Evolutionary conservation across 2,113 vertebrate species (phyloP).

Genomic region (Panthera uncia): DNA sequence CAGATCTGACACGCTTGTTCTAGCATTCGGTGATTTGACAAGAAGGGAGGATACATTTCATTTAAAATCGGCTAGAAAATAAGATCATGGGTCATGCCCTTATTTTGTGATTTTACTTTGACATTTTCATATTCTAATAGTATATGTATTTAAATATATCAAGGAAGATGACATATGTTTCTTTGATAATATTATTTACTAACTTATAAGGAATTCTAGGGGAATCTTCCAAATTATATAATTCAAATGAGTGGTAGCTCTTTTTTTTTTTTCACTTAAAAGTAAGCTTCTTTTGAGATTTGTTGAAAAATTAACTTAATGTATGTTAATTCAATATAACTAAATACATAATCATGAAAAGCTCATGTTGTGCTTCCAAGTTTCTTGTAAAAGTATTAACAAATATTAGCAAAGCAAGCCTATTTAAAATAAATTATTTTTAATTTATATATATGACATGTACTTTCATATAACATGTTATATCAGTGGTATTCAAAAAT

Average conservation of each 20-base stretch:
- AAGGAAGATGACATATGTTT: background rate
- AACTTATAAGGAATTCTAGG: background rate
- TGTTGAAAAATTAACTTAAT: background rate
- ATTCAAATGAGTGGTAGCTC: background rate
- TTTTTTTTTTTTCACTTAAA: background rate
- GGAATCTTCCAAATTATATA: background rate
- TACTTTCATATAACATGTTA: background rate
- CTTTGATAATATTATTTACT: background rate
- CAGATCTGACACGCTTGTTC: too few species aligned
- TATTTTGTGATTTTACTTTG: background rate
- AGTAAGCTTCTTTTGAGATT: background rate
- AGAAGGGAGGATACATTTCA: background rate
- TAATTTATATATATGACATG: background rate
- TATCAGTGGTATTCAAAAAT: background rate
- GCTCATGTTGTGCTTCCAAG: background rate
- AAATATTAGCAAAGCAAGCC: background rate
- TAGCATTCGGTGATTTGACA: background rate
- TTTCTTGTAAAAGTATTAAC: background rate
- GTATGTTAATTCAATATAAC: background rate
- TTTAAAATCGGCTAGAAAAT: constrained; percentile 33
- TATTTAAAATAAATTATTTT: background rate
- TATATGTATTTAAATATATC: background rate
- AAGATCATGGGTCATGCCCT: background rate
- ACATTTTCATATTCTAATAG: background rate
- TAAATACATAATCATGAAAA: background rate